Percentiles rank a stretch among this genome's conserved stretches.
phyloP scores from a whole-genome alignment of 2,797 vertebrate species.

The Dipus sagitta region DNA sequence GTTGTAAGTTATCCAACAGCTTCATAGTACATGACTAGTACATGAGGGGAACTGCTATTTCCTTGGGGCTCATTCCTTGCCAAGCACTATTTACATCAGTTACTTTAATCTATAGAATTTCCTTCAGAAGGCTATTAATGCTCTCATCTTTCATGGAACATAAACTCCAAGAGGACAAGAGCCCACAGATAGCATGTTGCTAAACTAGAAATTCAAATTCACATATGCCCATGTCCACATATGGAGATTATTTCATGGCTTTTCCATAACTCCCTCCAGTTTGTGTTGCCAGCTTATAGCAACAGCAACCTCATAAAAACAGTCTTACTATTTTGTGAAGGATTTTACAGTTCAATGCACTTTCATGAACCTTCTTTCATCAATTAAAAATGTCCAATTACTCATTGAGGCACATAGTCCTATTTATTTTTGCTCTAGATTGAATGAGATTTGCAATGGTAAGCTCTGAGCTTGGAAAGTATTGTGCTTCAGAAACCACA shows the following conservation, averaged over 20 bases:
- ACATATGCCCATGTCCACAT: neutral
- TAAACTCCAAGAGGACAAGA: slow-evolving; percentile 31
- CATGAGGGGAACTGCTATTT: neutral
- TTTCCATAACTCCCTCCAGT: slow-evolving; percentile 5
- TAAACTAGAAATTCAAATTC: slow-evolving; percentile 60
- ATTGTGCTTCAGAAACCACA: slow-evolving; percentile 66
- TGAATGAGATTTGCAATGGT: slow-evolving; percentile 64
- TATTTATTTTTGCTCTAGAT: slow-evolving; percentile 42
- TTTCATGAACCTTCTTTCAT: slow-evolving; percentile 40
- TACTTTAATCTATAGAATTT: slow-evolving; percentile 50
- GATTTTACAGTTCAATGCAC: slow-evolving; percentile 1
- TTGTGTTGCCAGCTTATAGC: slow-evolving; percentile 14
- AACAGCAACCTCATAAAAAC: neutral
- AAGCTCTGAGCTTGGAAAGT: slow-evolving; percentile 64
- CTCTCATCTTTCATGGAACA: slow-evolving; percentile 37
- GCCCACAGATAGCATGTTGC: slow-evolving; percentile 1
- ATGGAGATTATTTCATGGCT: neutral
- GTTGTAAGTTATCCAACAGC: neutral
- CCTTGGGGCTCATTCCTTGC: slow-evolving; percentile 35
- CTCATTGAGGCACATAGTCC: slow-evolving; percentile 30
- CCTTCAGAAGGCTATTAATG: slow-evolving; percentile 36
- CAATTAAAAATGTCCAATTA: slow-evolving; percentile 27
- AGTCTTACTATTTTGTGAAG: slow-evolving; percentile 48
- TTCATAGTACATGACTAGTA: slow-evolving; percentile 17
- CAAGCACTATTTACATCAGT: slow-evolving; percentile 16